These are phyloP conservation scores for Ptychochromis oligacanthus DNA, from an alignment of 2,113 vertebrate genomes.

Conservation along the genomic window DNA sequence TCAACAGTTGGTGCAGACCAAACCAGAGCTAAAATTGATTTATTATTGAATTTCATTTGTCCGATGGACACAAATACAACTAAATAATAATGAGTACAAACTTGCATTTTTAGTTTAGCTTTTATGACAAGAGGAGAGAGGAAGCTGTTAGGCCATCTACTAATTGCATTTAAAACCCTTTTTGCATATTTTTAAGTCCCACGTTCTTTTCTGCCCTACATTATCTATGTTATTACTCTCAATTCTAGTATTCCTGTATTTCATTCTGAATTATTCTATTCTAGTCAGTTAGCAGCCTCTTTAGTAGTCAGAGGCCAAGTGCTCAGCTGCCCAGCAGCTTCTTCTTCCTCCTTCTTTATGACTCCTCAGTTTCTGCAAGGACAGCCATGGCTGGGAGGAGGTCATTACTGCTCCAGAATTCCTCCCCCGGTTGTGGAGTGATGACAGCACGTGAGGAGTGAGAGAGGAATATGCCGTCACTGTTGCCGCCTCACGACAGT, in stretches of 20 bases:
- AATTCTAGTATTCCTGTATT: background rate
- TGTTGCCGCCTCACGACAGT: constrained; percentile 1
- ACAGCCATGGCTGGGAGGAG: constrained; percentile 41
- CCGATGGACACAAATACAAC: background rate
- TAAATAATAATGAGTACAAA: background rate
- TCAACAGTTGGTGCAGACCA: background rate
- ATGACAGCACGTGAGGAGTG: constrained; percentile 1
- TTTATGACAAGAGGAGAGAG: background rate
- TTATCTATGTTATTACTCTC: background rate
- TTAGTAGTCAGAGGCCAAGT: background rate
- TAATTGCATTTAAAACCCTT: background rate
- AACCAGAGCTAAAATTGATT: background rate
- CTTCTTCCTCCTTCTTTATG: constrained; percentile 6
- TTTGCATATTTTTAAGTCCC: background rate
- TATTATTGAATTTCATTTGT: background rate
- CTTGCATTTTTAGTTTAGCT: background rate
- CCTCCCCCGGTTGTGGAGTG: background rate
- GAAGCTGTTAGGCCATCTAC: background rate
- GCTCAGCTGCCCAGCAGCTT: background rate
- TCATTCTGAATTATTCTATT: background rate
- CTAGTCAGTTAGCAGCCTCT: background rate
- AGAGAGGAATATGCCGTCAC: background rate
- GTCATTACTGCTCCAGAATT: constrained; percentile 18
- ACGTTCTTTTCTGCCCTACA: background rate
- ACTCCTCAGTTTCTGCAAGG: constrained; percentile 37